Base-by-base conservation (phyloP, 2,888 invertebrate genomes). In the Gymnocheta viridis region DNA sequence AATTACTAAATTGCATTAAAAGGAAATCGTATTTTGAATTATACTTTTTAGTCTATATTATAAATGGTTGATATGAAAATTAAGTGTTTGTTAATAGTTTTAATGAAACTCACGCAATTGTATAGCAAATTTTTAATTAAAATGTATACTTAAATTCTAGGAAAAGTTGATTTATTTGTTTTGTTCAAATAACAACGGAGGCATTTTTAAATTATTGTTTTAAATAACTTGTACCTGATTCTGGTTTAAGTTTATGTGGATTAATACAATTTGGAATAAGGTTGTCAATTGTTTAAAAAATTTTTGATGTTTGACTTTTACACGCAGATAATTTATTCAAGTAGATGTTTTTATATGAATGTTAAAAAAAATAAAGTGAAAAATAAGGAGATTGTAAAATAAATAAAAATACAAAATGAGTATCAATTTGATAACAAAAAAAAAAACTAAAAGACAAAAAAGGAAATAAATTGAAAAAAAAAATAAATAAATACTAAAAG, bases 141-240 rank as follows among this genome's bases (percentile, higher is more conserved):
- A 58, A 35, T 49, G 27, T 66, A 44, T 69, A 82, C 81, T 82
- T 82, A 82, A 67, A 38, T 22, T 69, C 81, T 82, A 81, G 47
- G 2, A 62, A 70, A 76, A 41, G 60, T 41, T 47, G 27, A 58
- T 24, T 62, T 49, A n/a, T 69, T 44, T 69, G 32, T 69, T 19
- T 54, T 66, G 35, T 73, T 67, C 6, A 56, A 58, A 64, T 74
- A 49, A 85, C 88, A 87, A 88, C 90, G 89, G 88, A 87, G 90
- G 88, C 89, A 90, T 89, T 89, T 89, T 87, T n/a, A 29, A 24
- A n/a, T 44, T 22, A 32, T 51, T 62, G 17, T 54, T 54, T 54
- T 64, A 35, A 56, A 44, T 60, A 22, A 66, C 17, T 69, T 56
- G 19, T 54, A 47, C 4, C 19, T 41, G 38, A 62, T 67, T 74